Base-by-base conservation (phyloP, 2,888 invertebrate species). In the Galeruca laticollis region DNA sequence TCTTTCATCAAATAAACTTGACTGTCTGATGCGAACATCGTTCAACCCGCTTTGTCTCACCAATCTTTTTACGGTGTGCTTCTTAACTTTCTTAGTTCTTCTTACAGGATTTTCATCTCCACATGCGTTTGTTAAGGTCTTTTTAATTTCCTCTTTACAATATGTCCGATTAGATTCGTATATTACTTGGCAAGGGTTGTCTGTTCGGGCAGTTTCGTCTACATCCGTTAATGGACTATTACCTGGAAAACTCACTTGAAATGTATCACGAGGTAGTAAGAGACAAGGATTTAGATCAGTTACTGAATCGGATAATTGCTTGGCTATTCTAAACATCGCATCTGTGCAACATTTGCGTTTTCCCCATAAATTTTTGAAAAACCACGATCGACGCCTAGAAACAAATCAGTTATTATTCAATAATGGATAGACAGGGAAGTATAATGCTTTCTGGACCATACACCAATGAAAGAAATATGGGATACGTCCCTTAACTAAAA, bases 331-430 rank as follows among this genome's bases (percentile, higher is more conserved):
- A 47, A 61, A 72, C 21, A 78, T 62, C 5, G 77, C 77, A 20
- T 76, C 74, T 2, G 77, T 75, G 59, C 74, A 78, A 63, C 71
- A 74, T 59, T 70, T 72, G 13, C 76, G 68, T 47, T 75, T 73
- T 20, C 76, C 72, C 60, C 73, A 65, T 10, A 74, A 60, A 60
- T 76, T 78, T 54, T 71, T 73, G 26, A 78, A 66, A 66, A 78
- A 75, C 78, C 77, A 77, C n/a, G 75, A 77, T 35, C 43, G 57
- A 37, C 20, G 40, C 31, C 37, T 26, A 0, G 43, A 9, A 37
- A 18, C 40, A 63, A 54, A 37, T 52, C n/a, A n/a, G 9, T 60
- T 13, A 26, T 10, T 60, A 31, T 21, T 9, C 18, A 18, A 56
- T 21, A n/a, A n/a, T n/a, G n/a, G n/a, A n/a, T n/a, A n/a, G n/a